These are phyloP conservation scores for Pogonomyrmex californicus DNA, from an alignment of 1,140 invertebrate species.

Conservation along the genomic window DNA sequence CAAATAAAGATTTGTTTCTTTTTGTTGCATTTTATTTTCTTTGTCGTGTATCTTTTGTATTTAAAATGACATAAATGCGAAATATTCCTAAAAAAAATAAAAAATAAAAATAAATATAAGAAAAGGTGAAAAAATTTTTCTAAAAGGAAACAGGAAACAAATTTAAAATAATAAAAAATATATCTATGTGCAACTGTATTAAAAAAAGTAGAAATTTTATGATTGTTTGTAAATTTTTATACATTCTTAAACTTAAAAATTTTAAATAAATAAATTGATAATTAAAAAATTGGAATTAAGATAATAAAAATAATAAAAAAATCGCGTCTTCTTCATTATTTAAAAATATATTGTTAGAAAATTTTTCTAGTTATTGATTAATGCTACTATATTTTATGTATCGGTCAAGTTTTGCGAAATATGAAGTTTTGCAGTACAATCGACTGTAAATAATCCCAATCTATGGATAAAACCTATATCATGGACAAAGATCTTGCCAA, in stretches of 20 bases:
- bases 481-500: conserved; percentile 67
- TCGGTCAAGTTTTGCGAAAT: conserved; percentile 6
- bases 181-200: neutral
- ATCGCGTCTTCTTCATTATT: neutral
- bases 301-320: neutral
- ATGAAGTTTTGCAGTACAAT: conserved; percentile 57
- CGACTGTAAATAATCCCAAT: conserved; percentile 67
- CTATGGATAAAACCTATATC: conserved; percentile 76
- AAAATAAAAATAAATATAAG: neutral
- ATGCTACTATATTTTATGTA: conserved; percentile 1
- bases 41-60: neutral
- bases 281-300: neutral
- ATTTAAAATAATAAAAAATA: neutral
- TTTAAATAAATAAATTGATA: neutral
- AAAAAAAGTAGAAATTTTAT: neutral
- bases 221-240: neutral
- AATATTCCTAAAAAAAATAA: neutral
- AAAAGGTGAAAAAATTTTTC: neutral
- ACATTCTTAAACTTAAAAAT: neutral
- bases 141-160: neutral
- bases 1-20: neutral
- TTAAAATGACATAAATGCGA: neutral
- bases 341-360: neutral
- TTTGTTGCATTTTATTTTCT: neutral
- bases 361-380: neutral